A percentile compares a stretch with the other conserved stretches of the same genome.
phyloP scores from a whole-genome alignment of 2,888 invertebrate species.

The Rotaria sp. region DNA sequence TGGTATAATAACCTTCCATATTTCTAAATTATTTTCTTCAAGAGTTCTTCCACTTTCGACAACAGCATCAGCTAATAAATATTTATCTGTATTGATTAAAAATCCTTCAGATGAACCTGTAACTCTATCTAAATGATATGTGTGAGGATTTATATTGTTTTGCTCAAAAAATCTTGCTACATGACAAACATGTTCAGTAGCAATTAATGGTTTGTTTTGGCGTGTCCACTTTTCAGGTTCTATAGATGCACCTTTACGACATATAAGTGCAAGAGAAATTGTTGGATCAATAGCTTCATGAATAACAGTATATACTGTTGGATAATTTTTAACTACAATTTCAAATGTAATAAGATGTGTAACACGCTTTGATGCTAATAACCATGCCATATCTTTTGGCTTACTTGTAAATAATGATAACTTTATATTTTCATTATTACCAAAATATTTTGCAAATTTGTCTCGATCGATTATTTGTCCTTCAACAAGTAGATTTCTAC shows the following conservation, averaged over 20 bases:
- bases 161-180: background rate
- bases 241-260: background rate
- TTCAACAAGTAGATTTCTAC: background rate
- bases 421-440: background rate
- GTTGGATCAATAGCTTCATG: background rate
- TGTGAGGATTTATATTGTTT: background rate
- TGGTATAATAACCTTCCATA: background rate
- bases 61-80: background rate
- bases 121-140: background rate
- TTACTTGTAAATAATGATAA: background rate
- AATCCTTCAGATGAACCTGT: background rate
- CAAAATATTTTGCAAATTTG: background rate
- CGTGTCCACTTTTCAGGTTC: background rate
- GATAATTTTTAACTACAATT: background rate
- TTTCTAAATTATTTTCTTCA: no score
- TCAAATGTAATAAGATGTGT: background rate
- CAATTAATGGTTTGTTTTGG: background rate
- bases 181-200: background rate
- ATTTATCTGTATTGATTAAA: background rate
- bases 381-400: background rate
- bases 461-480: background rate
- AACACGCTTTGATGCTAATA: background rate
- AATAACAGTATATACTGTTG: background rate
- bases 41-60: no score
- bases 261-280: background rate